Conservation (phyloP, 2,797 vertebrate species). For the Leptodactylus fallax region DNA sequence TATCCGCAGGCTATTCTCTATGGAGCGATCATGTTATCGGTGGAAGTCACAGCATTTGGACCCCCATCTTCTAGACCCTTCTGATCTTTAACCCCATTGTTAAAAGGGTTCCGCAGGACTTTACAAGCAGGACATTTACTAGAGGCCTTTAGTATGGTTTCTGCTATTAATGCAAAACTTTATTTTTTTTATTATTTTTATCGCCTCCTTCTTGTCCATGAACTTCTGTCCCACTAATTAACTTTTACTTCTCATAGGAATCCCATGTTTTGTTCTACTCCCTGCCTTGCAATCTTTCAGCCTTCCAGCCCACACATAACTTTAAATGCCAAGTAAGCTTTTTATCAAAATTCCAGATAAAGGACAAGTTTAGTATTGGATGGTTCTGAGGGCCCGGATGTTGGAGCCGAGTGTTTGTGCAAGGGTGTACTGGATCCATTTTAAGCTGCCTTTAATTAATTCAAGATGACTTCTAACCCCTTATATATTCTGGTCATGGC, state of each 20-base stretch:
- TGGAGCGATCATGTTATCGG: too few relatives aligned
- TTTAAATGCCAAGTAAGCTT: conserved; percentile 30
- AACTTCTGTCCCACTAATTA: conserved; percentile 48
- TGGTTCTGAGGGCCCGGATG: conserved; percentile 21
- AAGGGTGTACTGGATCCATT: background rate
- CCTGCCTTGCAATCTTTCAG: conserved; percentile 12
- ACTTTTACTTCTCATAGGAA: conserved; percentile 26
- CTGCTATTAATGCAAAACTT: background rate
- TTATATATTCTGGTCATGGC: background rate
- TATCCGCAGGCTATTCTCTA: too few relatives aligned
- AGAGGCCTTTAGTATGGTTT: background rate
- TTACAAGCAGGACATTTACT: background rate
- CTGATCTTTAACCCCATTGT: background rate
- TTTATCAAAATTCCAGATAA: conserved; percentile 36
- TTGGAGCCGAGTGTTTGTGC: conserved; percentile 8
- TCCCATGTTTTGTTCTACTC: conserved; percentile 28
- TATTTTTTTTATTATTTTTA: conserved; percentile 1
- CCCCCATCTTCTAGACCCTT: too few relatives aligned
- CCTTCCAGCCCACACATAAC: conserved; percentile 55
- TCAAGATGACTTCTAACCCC: background rate
- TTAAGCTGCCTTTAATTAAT: background rate
- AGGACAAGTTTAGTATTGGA: conserved; percentile 11
- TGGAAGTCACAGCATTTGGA: too few relatives aligned
- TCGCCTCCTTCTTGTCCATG: conserved; percentile 21
- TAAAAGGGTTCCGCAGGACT: background rate